Evolutionary conservation across 2,113 vertebrate genomes (phyloP), one percentile per base, ranked within the genome.

Genomic region (Archocentrus centrarchus): DNA sequence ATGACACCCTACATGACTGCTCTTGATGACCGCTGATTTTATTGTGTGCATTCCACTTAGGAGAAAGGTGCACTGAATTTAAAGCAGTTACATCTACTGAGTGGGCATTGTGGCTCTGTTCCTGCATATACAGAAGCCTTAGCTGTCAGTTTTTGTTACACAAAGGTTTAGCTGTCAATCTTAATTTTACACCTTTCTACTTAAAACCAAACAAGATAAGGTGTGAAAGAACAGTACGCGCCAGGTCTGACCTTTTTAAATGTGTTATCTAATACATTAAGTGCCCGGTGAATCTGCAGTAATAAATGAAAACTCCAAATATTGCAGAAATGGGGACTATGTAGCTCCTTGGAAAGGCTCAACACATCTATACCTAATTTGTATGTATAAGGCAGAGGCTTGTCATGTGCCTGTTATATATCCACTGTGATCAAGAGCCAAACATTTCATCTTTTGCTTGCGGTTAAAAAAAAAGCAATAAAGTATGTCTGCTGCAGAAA

Each of bases 1-100:
- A 59, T 68, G 86, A 91, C 83, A 80, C 78, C 70, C 75, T 11
- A 60, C 83, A 85, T 77, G 68, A 89, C 85, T 86, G 80, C 66
- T 88, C 77, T 68, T 82, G 44, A 80, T 75, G 59, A 89, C 86
- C 60, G 58, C 41, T 39, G 62, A 82, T 84, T 77, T 82, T 50
- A 75, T 58, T 83, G 83, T 64, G 60, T 27, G 41, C n/a, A 37
- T 37, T 70, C 61, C 66, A 84, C 59, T 89, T 24, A 77, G 30
- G 22, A 22, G 55, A 76, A 78, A 75, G 35, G 59, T 53, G 62
- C 20, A 60, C 3, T 3, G 20, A 73, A 83, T 81, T 79, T 59
- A 87, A 75, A 91, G 55, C 75, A 81, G 61, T 20, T 58, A 17
- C 22, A 70, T 39, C 27, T 3, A 30, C 68, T 32, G 41, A 53